Evolutionary conservation across 2,113 vertebrate genomes (phyloP), one percentile per base, ranked within the genome.

Genomic region (Hemichromis elongatus): DNA sequence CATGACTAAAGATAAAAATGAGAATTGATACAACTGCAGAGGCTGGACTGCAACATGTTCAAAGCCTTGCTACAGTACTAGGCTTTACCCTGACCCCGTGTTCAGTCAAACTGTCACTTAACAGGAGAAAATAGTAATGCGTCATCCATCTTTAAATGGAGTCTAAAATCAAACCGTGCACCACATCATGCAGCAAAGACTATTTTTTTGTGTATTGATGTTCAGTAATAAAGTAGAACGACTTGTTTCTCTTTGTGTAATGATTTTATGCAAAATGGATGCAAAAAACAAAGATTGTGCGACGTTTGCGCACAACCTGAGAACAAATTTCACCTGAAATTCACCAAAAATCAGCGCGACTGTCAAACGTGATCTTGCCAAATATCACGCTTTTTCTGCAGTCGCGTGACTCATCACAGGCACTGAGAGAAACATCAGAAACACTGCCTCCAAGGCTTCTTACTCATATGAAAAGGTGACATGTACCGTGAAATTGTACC

Each of bases 401-500:
- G 16, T 9, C 4, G 42, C 3, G 42, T 75, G 42, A 75, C 68
- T 75, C 68, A 50, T 50, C 68, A 4, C 24, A 3, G 24, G 14
- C 68, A 19, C 68, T 50, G 28, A 28, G 1, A 19, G 24, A 73
- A 75, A 19, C 28, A 4, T 70, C 66, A 70, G 37, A 70, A 70
- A 12, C 68, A 2, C 24, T 30, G 68, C 42, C 16, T 50, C 30
- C 50, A 50, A 0, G 0, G 70, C 26, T 5, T 13, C 4, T 19
- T 30, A 16, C 42, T 75, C 26, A 8, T 8, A 75, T 50, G 16
- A 75, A 45, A 50, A 75, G 16, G 10, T 30, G 26, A 75, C 45
- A n/a, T 13, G 18, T 52, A 28, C 45, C 42, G 52, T 75, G 26
- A 75, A 75, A 75, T 52, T n/a, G 26, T 8, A 13, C 45, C 26